phyloP scores from a whole-genome alignment of 2,797 vertebrate genomes.

The Cygnus olor region DNA sequence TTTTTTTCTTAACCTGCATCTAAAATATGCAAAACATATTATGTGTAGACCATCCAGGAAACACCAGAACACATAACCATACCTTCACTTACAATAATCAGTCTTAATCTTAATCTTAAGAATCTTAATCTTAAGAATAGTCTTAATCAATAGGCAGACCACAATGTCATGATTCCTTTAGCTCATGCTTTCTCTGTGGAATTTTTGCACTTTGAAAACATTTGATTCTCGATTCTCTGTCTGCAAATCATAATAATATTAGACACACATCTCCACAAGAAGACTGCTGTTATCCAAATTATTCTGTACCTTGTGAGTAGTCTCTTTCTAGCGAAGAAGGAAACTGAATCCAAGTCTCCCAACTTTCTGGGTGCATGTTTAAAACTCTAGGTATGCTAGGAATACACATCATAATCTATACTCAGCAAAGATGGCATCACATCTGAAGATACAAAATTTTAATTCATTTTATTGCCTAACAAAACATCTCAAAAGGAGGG shows the following conservation, averaged over 20 bases:
- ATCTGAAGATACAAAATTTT: neutral
- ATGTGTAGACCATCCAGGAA: neutral
- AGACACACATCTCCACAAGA: neutral
- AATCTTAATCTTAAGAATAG: too few species aligned
- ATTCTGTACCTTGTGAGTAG: neutral
- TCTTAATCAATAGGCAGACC: neutral
- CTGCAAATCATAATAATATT: neutral
- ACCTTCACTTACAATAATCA: neutral
- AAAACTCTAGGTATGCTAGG: neutral
- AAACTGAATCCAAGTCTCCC: neutral
- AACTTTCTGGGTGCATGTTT: neutral
- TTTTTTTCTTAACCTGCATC: neutral
- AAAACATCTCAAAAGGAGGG: neutral
- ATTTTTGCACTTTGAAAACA: neutral
- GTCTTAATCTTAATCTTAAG: too few species aligned
- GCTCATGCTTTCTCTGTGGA: neutral
- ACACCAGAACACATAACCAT: neutral
- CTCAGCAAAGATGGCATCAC: neutral
- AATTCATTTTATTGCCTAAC: neutral
- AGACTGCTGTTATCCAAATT: neutral
- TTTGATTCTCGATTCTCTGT: neutral
- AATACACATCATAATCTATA: neutral
- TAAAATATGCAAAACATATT: neutral
- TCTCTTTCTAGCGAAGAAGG: neutral
- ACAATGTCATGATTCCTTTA: neutral